Base-by-base conservation (phyloP, 2,113 vertebrate species). In the Pardalotus punctatus region DNA sequence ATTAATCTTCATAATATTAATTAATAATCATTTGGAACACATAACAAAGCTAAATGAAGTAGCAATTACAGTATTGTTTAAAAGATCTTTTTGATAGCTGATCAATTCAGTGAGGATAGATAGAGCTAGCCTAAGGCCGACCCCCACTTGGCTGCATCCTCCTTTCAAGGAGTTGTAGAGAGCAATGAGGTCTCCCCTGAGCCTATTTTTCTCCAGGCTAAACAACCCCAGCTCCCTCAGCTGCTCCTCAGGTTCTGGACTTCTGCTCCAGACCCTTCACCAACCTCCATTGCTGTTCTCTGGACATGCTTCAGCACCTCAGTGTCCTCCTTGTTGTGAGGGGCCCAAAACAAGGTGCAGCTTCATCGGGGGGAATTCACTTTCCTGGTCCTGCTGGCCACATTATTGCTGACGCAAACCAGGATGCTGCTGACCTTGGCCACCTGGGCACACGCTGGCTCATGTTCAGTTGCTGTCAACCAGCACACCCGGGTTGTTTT, bases 281-380 rank as follows among this genome's bases (percentile, higher is more conserved):
- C 14, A 42, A 1, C 21, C 21, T 60, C 18, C 0, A 0, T 8
- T 66, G n/a, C 8, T 3, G 14, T 77, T 62, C 25, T 76, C 4
- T 45, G 25, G 33, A 45, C 12, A 6, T 0, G 0, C 3, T 43
- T 6, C 35, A 69, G 8, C 18, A 6, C 27, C 24, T 48, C 65
- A 43, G 3, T 10, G 4, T 78, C 16, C 2, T 31, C 13, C 36
- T 23, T 62, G 17, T 21, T 36, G 10, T 19, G 23, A 73, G 20
- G 12, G 4, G 3, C 42, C 31, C 23, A 51, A 42, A 82, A 43
- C 21, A 2, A 40, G 10, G 5, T 33, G 25, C 3, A 2, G 19
- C 23, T 60, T 76, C 21, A 11, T 51, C 40, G 36, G 33, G 31
- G 35, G 25, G 11, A 18, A 6, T 1, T 45, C 4, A 5, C 13